A percentile compares a stretch with the other conserved stretches of the same genome.
Evolutionary conservation across 2,113 vertebrate species (phyloP).

Genomic region (Lepus americanus): DNA sequence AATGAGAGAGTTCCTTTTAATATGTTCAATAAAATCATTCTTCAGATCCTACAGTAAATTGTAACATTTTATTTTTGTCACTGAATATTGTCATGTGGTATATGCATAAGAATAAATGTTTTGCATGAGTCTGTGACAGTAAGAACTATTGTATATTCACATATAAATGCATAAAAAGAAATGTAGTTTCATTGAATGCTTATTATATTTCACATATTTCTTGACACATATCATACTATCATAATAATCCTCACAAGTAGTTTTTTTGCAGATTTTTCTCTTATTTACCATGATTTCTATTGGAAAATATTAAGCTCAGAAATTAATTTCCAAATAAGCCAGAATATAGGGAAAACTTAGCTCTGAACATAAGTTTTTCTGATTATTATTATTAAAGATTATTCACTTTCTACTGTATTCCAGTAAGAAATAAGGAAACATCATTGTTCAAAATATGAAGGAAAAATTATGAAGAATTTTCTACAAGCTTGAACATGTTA

Average conservation of each 20-base stretch:
- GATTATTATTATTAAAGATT: not conserved
- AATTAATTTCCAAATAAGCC: not conserved
- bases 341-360: not conserved
- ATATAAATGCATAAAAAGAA: not conserved
- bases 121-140: not conserved
- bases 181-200: not conserved
- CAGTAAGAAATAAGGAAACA: not conserved
- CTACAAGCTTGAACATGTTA: not conserved
- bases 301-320: not conserved
- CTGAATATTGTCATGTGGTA: not conserved
- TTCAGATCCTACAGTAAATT: not conserved
- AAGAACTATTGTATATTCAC: not conserved
- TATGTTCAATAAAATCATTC: not conserved
- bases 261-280: not conserved
- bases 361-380: not conserved
- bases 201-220: not conserved
- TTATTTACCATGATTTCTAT: not conserved
- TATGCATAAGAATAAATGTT: constrained; percentile 33
- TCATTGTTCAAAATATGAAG: constrained; percentile 21
- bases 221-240: not conserved
- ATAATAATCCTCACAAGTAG: not conserved
- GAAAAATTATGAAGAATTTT: not conserved
- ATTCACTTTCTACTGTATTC: not conserved
- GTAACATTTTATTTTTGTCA: not conserved
- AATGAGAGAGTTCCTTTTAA: not conserved